Conservation (phyloP, 2,888 invertebrate genomes). For the Copidosoma aretas region DNA sequence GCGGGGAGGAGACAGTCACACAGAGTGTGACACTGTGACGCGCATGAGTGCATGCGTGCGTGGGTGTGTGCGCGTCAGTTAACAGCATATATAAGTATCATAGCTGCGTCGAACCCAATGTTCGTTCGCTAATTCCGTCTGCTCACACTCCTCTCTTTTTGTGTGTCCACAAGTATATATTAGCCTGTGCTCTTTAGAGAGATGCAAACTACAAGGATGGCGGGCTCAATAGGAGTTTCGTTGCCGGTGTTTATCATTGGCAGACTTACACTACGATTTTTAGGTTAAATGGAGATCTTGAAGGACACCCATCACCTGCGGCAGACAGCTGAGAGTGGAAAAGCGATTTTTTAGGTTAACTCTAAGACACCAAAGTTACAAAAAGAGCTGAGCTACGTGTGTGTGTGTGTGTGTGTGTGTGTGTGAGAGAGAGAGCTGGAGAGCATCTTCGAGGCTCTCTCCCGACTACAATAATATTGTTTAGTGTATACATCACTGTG, state of each 20-base stretch:
- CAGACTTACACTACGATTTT: background rate
- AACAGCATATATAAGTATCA: too few relatives aligned
- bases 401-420: slow-evolving; percentile 16
- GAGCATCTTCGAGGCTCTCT: slow-evolving; percentile 34
- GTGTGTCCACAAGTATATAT: too few relatives aligned
- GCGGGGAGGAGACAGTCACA: too few relatives aligned
- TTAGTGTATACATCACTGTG: slow-evolving; percentile 12
- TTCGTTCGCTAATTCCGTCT: background rate
- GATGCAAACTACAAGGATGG: slow-evolving; percentile 14
- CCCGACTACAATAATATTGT: slow-evolving; percentile 8
- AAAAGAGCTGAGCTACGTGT: slow-evolving; percentile 7
- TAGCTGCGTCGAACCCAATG: slow-evolving; percentile 5
- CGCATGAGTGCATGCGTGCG: background rate
- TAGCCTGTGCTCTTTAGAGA: too few relatives aligned
- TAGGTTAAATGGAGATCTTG: slow-evolving; percentile 11
- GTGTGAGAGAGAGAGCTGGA: slow-evolving; percentile 5
- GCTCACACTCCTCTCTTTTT: background rate
- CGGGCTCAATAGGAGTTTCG: slow-evolving; percentile 43
- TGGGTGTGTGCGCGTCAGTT: background rate
- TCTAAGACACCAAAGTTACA: background rate
- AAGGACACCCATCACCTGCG: background rate
- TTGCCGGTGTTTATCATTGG: slow-evolving; percentile 48
- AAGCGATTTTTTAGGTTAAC: background rate
- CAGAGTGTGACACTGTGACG: background rate
- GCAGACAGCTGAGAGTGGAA: background rate